Percentiles rank a stretch among this genome's conserved stretches.
Conservation (phyloP, 64 coral and sea anemone species). For the Montipora efflorescens region DNA sequence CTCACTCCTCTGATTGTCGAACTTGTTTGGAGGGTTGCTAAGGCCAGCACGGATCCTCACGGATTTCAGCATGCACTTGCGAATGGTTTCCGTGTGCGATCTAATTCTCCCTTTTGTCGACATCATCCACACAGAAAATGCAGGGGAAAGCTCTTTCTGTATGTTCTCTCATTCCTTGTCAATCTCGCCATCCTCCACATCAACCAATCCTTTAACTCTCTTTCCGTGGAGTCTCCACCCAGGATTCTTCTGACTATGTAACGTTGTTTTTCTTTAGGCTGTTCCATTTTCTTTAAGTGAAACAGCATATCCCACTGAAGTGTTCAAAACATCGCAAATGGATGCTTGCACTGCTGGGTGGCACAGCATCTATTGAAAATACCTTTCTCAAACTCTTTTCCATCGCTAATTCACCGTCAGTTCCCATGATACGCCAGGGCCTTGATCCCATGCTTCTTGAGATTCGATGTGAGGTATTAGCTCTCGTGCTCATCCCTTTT, state of each 20-base stretch:
- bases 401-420: constrained; percentile 65
- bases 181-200: constrained; percentile 6
- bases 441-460: background rate
- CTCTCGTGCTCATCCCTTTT: constrained; percentile 46
- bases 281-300: too few species aligned
- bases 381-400: constrained; percentile 51
- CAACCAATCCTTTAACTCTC: constrained; percentile 27
- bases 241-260: constrained; percentile 55
- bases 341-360: background rate
- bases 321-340: constrained; percentile 71
- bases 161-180: background rate
- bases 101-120: constrained; percentile 21
- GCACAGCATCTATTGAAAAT: background rate
- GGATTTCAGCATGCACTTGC: constrained; percentile 55
- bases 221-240: constrained; percentile 13
- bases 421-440: constrained; percentile 28
- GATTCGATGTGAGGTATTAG: constrained; percentile 34
- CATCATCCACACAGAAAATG: constrained; percentile 16
- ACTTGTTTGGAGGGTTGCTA: constrained; percentile 66
- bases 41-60: constrained; percentile 50
- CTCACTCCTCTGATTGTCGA: constrained; percentile 66
- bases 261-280: constrained; percentile 9
- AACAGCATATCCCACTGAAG: background rate
- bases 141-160: background rate
- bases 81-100: constrained; percentile 13